These are phyloP conservation scores for Dryocosmus kuriphilus DNA, from an alignment of 2,888 invertebrate genomes.

Conservation along the genomic window DNA sequence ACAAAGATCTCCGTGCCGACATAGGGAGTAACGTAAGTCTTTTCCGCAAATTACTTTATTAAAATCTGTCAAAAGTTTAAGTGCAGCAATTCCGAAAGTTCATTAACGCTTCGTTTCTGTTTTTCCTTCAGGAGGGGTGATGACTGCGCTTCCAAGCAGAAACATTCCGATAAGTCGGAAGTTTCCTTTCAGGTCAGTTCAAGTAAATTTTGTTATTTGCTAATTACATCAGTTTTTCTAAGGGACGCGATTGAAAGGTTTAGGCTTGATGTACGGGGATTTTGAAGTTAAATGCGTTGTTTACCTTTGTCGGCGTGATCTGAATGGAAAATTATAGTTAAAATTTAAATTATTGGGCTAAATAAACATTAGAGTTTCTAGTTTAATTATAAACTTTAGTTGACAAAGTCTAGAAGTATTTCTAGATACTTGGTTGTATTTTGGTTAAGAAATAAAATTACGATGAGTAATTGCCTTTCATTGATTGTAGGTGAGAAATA, in stretches of 20 bases:
- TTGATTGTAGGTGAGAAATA: too few relatives aligned
- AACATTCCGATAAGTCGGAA: constrained; percentile 83
- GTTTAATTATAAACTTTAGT: too few relatives aligned
- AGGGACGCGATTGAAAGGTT: not conserved
- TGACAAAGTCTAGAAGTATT: too few relatives aligned
- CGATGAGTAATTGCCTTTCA: too few relatives aligned
- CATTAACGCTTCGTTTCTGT: constrained; percentile 46
- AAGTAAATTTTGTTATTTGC: not conserved
- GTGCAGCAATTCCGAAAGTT: constrained; percentile 10
- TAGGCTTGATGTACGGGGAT: not conserved
- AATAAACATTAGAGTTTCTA: too few relatives aligned
- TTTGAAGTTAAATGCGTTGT: constrained; percentile 8
- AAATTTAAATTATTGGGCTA: too few relatives aligned
- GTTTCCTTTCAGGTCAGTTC: constrained; percentile 87
- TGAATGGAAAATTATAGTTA: not conserved
- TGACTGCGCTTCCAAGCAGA: constrained; percentile 86
- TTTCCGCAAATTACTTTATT: constrained; percentile 38
- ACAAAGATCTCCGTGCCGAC: constrained; percentile 96
- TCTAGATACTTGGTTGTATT: too few relatives aligned
- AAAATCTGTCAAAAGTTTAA: not conserved
- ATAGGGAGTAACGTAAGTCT: constrained; percentile 95
- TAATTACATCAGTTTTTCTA: not conserved
- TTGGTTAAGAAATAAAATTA: too few relatives aligned
- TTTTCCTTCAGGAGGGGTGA: constrained; percentile 84
- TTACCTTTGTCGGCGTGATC: not conserved